A percentile compares a stretch with the other conserved stretches of the same genome.
These are phyloP conservation scores for Cottus gobio DNA, from an alignment of 2,113 vertebrate genomes.

Conservation along the genomic window DNA sequence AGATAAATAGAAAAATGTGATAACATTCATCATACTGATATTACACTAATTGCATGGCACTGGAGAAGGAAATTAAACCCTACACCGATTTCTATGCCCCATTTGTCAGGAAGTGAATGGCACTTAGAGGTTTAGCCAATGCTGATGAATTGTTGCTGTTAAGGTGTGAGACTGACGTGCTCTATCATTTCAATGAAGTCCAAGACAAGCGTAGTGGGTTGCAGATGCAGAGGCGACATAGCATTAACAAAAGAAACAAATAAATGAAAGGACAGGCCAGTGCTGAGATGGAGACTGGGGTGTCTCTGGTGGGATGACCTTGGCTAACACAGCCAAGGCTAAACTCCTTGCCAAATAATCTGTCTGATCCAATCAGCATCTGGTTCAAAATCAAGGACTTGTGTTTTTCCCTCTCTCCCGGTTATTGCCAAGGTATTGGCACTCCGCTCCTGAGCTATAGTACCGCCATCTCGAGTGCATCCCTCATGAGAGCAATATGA, in stretches of 20 bases:
- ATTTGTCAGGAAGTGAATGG: conserved; percentile 73
- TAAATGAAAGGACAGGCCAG: conserved; percentile 28
- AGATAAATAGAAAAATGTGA: conserved; percentile 62
- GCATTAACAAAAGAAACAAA: conserved; percentile 47
- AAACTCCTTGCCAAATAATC: conserved; percentile 64
- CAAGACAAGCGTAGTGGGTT: conserved; percentile 5
- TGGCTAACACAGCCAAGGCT: conserved; percentile 56
- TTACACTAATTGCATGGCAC: conserved; percentile 68
- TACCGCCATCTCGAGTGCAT: conserved; percentile 20
- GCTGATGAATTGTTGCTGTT: conserved; percentile 63
- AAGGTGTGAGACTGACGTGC: conserved; percentile 31
- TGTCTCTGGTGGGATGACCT: conserved; percentile 63
- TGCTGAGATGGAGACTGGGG: conserved; percentile 16
- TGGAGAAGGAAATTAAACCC: conserved; percentile 72
- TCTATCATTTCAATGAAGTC: conserved; percentile 57
- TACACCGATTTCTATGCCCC: conserved; percentile 61
- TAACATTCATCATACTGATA: conserved; percentile 72
- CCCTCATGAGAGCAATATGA: conserved; percentile 29
- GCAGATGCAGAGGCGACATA: conserved; percentile 11
- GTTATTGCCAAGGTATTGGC: conserved; percentile 12
- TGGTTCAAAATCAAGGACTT: conserved; percentile 47
- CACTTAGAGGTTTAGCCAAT: conserved; percentile 53
- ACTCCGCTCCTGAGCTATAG: conserved; percentile 22
- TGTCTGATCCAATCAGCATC: conserved; percentile 66
- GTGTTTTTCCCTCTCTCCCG: conserved; percentile 18